phyloP scores from a whole-genome alignment of 2,797 vertebrate species.

The Lacerta bilineata region DNA sequence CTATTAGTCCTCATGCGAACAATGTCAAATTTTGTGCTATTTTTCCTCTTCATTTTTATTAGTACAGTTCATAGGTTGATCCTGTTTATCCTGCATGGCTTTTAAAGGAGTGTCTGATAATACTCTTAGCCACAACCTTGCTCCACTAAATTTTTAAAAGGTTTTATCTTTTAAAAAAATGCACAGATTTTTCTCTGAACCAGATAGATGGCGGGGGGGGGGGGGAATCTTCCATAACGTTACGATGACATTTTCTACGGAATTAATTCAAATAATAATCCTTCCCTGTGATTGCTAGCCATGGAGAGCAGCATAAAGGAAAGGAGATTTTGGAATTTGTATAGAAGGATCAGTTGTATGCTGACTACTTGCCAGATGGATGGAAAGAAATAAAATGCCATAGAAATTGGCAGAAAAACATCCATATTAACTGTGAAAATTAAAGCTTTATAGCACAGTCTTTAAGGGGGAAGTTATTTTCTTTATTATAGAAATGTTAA shows the following conservation, averaged over 20 bases:
- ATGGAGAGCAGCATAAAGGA: conserved; percentile 35
- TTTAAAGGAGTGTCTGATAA: neutral
- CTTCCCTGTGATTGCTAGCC: conserved; percentile 40
- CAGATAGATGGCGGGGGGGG: no score
- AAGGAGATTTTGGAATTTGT: conserved; percentile 49
- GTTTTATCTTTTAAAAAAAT: conserved; percentile 31
- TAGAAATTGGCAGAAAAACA: conserved; percentile 26
- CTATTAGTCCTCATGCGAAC: neutral
- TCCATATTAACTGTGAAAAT: conserved; percentile 48
- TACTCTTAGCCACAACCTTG: neutral
- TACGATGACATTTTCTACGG: conserved; percentile 38
- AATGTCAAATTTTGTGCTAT: neutral
- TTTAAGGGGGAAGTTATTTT: conserved; percentile 33
- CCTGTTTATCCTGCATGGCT: conserved; percentile 2
- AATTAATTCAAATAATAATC: conserved; percentile 52
- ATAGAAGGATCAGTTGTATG: conserved; percentile 35
- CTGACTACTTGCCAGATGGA: conserved; percentile 51
- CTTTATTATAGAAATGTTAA: conserved; percentile 40
- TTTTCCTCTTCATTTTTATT: conserved; percentile 8
- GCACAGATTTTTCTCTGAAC: neutral
- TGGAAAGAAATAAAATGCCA: conserved; percentile 48
- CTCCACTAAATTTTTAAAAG: neutral
- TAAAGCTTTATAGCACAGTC: conserved; percentile 49
- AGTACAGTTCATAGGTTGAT: neutral
- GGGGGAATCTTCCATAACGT: conserved; percentile 21